phyloP scores from a whole-genome alignment of 2,797 vertebrate species.

The Orestias chungarensis region DNA sequence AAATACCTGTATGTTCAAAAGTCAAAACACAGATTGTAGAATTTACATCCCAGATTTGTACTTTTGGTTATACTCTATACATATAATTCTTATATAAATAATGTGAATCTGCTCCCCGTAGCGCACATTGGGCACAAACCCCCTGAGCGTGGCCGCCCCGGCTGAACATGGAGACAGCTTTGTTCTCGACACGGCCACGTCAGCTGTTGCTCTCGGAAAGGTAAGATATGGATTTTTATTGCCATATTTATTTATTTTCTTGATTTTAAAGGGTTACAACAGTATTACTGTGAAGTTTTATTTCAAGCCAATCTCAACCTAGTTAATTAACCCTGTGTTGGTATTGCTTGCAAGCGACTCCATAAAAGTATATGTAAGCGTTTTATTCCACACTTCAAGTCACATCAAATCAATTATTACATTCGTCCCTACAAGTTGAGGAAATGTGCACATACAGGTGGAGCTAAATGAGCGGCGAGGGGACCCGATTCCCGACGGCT shows the following conservation, averaged over 20 bases:
- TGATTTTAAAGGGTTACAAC: neutral
- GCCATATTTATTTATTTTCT: neutral
- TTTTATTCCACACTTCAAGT: neutral
- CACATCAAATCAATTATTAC: neutral
- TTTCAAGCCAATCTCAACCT: neutral
- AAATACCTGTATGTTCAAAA: neutral
- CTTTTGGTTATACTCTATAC: neutral
- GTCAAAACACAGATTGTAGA: neutral
- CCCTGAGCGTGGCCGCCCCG: conserved; percentile 79
- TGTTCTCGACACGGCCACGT: conserved; percentile 83
- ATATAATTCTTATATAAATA: neutral
- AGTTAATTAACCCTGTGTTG: neutral
- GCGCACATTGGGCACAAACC: conserved; percentile 83
- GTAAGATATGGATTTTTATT: conserved; percentile 40
- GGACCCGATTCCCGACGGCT: conserved; percentile 76
- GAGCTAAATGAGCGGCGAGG: conserved; percentile 76
- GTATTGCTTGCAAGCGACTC: neutral
- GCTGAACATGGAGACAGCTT: conserved; percentile 78
- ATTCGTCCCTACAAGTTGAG: neutral
- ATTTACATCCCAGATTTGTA: neutral
- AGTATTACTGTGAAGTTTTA: neutral
- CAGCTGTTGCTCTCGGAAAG: conserved; percentile 81
- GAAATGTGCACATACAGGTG: conserved; percentile 61
- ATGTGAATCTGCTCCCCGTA: conserved; percentile 38
- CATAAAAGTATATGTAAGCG: no score